Evolutionary conservation across 2,113 vertebrate genomes (phyloP).

Genomic region (Melanocharis versteri): DNA sequence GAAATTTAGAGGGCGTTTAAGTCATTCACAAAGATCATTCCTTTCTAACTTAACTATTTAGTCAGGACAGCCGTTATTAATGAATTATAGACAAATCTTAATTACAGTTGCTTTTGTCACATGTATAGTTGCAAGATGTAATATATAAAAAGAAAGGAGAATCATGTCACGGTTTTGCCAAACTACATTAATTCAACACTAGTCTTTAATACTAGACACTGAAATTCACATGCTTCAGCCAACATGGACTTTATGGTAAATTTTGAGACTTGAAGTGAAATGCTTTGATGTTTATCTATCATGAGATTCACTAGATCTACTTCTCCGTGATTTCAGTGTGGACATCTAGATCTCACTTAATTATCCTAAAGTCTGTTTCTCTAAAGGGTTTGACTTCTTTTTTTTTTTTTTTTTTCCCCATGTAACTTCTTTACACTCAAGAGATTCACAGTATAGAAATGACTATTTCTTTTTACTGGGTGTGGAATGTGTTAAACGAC

Average conservation of each 20-base stretch:
- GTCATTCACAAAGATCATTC: not conserved
- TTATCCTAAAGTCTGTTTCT: not conserved
- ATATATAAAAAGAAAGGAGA: not conserved
- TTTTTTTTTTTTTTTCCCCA: not conserved
- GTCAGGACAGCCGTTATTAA: not conserved
- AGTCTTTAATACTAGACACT: not conserved
- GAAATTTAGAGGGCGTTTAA: not conserved
- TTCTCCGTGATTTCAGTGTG: not conserved
- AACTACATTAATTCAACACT: not conserved
- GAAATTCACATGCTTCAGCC: not conserved
- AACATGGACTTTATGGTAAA: not conserved
- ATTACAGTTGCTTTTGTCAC: not conserved
- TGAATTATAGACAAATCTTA: not conserved
- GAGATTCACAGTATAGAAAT: not conserved
- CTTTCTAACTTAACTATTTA: not conserved
- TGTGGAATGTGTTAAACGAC: not conserved
- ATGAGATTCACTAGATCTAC: not conserved
- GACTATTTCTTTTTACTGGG: not conserved
- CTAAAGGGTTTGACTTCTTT: not conserved
- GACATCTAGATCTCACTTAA: not conserved
- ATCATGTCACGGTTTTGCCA: rapidly evolving
- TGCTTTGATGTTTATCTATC: not conserved
- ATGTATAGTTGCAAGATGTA: not conserved
- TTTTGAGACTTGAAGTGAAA: not conserved
- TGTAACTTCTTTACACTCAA: not conserved